These are phyloP conservation scores for Plebejus melissa DNA, from an alignment of 2,888 invertebrate species.

Conservation along the genomic window DNA sequence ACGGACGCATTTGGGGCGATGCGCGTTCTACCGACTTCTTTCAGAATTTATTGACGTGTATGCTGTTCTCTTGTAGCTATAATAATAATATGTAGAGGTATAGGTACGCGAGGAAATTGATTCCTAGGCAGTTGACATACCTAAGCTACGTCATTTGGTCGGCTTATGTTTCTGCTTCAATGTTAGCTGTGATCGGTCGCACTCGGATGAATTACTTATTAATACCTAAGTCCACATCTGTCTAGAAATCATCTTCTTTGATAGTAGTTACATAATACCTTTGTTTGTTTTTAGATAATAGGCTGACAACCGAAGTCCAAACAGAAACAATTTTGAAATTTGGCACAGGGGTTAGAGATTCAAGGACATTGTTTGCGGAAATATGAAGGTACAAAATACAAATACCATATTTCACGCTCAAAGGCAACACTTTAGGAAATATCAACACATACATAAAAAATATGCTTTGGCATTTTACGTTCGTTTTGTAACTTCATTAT, in stretches of 20 bases:
- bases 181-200: no score
- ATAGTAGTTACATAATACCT: no score
- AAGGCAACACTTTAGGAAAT: background rate
- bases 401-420: background rate
- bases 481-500: background rate
- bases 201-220: no score
- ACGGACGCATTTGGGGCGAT: constrained; percentile 4
- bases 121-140: no score
- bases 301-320: background rate
- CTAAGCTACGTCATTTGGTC: no score
- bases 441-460: background rate
- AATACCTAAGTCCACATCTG: no score
- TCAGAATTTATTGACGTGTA: background rate
- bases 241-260: no score
- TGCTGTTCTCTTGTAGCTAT: background rate
- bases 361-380: background rate
- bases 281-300: background rate
- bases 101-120: no score
- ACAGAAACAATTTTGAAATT: background rate
- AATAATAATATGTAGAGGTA: background rate
- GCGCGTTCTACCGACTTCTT: background rate
- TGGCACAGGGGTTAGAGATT: background rate
- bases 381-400: background rate
- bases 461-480: background rate
- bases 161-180: no score